These are phyloP conservation scores for Acleris holmiana DNA, from an alignment of 2,888 invertebrate species.

Conservation along the genomic window DNA sequence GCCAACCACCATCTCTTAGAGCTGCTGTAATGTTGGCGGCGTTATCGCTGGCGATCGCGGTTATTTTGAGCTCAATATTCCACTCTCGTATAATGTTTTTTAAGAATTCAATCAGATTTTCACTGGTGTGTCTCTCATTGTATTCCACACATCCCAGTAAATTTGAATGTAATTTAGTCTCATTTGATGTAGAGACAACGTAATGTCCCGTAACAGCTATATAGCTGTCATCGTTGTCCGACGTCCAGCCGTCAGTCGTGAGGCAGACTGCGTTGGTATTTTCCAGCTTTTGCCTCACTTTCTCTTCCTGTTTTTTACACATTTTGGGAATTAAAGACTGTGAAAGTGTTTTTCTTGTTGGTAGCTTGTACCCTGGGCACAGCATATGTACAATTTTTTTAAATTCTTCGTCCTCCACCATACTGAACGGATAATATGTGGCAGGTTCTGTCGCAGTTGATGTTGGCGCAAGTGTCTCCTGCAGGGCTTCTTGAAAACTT, in stretches of 20 bases:
- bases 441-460: background rate
- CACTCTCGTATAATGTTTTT: conserved; percentile 12
- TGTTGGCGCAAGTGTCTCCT: background rate
- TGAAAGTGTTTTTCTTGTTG: conserved; percentile 35
- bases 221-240: conserved; percentile 39
- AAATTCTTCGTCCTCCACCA: no score
- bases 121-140: conserved; percentile 15
- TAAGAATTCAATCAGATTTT: conserved; percentile 19
- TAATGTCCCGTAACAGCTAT: conserved; percentile 49
- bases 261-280: conserved; percentile 19
- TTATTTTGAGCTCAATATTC: conserved; percentile 41
- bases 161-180: conserved; percentile 4
- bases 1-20: no score
- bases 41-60: conserved; percentile 22
- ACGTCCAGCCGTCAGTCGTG: conserved; percentile 32
- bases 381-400: conserved; percentile 26
- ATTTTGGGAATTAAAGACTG: background rate
- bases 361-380: conserved; percentile 30
- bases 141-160: conserved; percentile 19
- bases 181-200: no score
- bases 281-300: conserved; percentile 8
- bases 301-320: conserved; percentile 22
- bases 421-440: no score
- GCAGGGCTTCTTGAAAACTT: background rate
- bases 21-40: no score